phyloP scores from a whole-genome alignment of 2,888 invertebrate species.

The Drosophila nr. perissopoda region DNA sequence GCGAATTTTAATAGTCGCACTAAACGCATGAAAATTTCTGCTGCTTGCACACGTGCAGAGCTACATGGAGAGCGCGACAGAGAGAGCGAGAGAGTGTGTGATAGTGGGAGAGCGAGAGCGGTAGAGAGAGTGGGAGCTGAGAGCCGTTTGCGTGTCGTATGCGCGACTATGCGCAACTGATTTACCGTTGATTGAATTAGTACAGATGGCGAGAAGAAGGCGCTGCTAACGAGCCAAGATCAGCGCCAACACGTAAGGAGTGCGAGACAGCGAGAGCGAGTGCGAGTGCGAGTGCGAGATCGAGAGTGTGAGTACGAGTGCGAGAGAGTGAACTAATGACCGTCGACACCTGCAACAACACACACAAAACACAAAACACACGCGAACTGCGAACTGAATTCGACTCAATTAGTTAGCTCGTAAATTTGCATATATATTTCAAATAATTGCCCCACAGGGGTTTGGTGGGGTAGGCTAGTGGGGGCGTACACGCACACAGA shows the following conservation, averaged over 20 bases:
- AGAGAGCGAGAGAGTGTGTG: not conserved
- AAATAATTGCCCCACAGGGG: constrained; percentile 53
- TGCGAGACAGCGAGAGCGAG: not conserved
- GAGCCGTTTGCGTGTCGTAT: constrained; percentile 43
- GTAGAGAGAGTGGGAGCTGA: constrained; percentile 26
- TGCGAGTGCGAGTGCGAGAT: constrained; percentile 1
- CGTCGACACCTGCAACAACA: constrained; percentile 70
- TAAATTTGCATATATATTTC: constrained; percentile 79
- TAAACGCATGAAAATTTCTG: constrained; percentile 44
- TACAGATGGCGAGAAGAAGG: constrained; percentile 50
- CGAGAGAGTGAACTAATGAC: constrained; percentile 16
- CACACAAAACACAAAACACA: constrained; percentile 33
- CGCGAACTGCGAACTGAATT: constrained; percentile 42
- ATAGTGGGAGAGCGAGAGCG: not conserved
- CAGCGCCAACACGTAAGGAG: constrained; percentile 32
- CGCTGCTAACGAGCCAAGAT: constrained; percentile 45
- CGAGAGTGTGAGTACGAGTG: constrained; percentile 4
- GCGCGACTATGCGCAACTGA: constrained; percentile 54
- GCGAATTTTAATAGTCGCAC: constrained; percentile 55
- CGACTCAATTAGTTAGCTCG: constrained; percentile 79
- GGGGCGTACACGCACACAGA: constrained; percentile 29
- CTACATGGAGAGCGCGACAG: constrained; percentile 6
- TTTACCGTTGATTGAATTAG: constrained; percentile 70
- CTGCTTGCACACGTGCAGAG: constrained; percentile 35
- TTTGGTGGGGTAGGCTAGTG: constrained; percentile 1